A percentile compares a stretch with the other conserved stretches of the same genome.
These are phyloP conservation scores for Anoncus sp. DNA, from an alignment of 2,888 invertebrate species.

Conservation along the genomic window DNA sequence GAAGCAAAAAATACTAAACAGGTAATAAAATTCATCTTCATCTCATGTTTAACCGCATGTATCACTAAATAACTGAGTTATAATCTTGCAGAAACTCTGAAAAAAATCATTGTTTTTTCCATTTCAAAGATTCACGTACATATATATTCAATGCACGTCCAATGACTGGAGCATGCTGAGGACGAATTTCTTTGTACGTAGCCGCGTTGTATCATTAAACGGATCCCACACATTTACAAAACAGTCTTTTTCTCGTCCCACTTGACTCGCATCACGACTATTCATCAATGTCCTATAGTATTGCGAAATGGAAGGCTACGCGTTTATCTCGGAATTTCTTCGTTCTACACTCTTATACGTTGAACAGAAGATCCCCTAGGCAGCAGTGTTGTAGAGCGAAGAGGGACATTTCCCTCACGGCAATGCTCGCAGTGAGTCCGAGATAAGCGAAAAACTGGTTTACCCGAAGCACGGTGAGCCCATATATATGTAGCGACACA, in stretches of 20 bases:
- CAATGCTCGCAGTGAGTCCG: conserved; percentile 30
- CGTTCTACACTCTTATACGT: conserved; percentile 29
- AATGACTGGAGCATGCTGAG: no score
- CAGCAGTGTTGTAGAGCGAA: conserved; percentile 46
- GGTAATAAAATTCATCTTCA: no score
- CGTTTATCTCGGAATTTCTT: conserved; percentile 43
- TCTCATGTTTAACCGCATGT: no score
- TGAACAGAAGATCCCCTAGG: conserved; percentile 31
- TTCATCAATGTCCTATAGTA: conserved; percentile 31
- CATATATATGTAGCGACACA: conserved; percentile 35
- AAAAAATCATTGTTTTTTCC: no score
- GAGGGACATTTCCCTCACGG: conserved; percentile 59
- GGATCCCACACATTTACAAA: not conserved
- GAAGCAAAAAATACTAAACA: no score
- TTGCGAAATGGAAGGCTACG: not conserved
- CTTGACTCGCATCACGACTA: conserved; percentile 14
- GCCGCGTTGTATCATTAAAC: no score
- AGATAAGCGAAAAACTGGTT: conserved; percentile 65
- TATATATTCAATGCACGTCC: no score
- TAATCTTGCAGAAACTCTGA: no score
- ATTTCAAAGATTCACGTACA: no score
- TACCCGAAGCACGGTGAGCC: conserved; percentile 45
- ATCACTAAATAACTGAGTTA: no score
- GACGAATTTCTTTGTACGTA: no score
- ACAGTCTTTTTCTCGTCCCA: conserved; percentile 1